These are phyloP conservation scores for Amphimedon queenslandica DNA, from an alignment of 37 sponge, comb jelly and placozoan genomes.

Conservation along the genomic window DNA sequence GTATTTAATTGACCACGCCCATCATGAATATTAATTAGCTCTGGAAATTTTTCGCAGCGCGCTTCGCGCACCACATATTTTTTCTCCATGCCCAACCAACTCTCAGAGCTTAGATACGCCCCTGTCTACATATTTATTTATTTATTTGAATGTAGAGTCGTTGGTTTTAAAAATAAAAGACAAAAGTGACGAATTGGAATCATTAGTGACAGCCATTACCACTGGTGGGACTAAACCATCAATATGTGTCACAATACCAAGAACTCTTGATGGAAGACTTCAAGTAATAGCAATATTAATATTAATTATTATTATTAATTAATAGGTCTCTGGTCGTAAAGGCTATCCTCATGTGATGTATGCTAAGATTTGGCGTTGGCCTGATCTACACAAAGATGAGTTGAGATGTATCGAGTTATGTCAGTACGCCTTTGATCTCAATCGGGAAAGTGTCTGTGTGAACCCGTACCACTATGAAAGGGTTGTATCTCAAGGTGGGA, in stretches of 20 bases:
- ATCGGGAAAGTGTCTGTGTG: conserved; percentile 90
- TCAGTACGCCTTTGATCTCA: conserved; percentile 92
- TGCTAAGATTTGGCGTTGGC: conserved; percentile 91
- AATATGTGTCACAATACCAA: conserved; percentile 97
- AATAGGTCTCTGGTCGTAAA: conserved; percentile 92
- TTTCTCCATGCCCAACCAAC: too few relatives aligned
- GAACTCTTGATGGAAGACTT: conserved; percentile 94
- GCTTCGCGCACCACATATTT: too few relatives aligned
- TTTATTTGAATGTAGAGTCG: conserved; percentile 54
- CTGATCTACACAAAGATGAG: conserved; percentile 92
- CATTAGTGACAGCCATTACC: conserved; percentile 91
- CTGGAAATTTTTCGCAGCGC: too few relatives aligned
- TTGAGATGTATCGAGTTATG: conserved; percentile 78
- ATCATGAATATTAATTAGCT: too few relatives aligned
- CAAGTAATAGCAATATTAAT: conserved; percentile 48
- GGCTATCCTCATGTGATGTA: conserved; percentile 97
- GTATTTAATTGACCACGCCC: too few relatives aligned
- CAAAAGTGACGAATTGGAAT: conserved; percentile 93
- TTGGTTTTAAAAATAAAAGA: conserved; percentile 98
- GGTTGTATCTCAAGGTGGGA: conserved; percentile 69
- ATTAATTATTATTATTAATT: not conserved
- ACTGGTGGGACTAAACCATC: conserved; percentile 82
- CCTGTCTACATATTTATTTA: too few relatives aligned
- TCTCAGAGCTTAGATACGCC: too few relatives aligned
- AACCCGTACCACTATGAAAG: conserved; percentile 95